Evolutionary conservation across 2,888 invertebrate species (phyloP).

Genomic region (Brachypterus glaber): DNA sequence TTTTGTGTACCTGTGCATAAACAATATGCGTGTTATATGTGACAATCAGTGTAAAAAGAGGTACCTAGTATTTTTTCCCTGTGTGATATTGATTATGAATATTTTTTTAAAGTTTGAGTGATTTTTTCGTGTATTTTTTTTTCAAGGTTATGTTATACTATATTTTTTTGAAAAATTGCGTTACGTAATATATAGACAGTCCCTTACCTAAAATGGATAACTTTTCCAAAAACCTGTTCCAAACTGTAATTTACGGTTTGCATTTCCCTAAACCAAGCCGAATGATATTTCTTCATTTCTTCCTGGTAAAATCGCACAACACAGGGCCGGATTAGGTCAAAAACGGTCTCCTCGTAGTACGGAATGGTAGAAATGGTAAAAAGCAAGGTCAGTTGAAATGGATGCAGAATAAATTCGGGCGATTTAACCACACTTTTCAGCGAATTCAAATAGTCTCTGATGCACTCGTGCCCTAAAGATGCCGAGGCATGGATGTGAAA

Average conservation of each 20-base stretch:
- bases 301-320: conserved; percentile 33
- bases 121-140: no score
- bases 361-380: conserved; percentile 44
- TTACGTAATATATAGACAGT: no score
- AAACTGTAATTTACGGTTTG: conserved; percentile 34
- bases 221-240: conserved; percentile 38
- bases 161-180: no score
- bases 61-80: no score
- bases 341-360: conserved; percentile 40
- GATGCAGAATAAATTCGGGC: conserved; percentile 52
- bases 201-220: conserved; percentile 43
- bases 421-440: conserved; percentile 44
- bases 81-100: no score
- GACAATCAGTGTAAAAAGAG: no score
- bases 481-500: conserved; percentile 47
- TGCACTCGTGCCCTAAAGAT: conserved; percentile 37
- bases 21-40: no score
- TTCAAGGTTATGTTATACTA: no score
- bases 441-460: conserved; percentile 41
- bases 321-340: conserved; percentile 36
- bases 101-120: no score
- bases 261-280: conserved; percentile 49
- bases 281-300: conserved; percentile 31
- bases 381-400: conserved; percentile 53
- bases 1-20: no score